Base-by-base conservation (phyloP, 2,888 invertebrate genomes). In the Lapara coniferarum region DNA sequence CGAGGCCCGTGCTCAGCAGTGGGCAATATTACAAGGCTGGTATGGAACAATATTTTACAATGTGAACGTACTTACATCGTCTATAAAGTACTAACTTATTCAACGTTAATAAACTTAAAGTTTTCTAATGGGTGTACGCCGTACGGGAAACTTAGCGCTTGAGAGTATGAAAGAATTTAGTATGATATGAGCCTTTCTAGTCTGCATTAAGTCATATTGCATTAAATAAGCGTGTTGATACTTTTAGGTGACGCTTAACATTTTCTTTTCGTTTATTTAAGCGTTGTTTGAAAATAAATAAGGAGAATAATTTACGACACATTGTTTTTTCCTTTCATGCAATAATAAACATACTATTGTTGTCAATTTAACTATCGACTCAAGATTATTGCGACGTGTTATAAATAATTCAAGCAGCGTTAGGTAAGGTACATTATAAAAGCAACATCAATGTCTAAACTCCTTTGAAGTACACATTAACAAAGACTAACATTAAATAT, bases 11-110 rank as follows among this genome's bases (percentile, higher is more conserved):
- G n/a, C n/a, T n/a, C n/a, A n/a, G n/a, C n/a, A n/a, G n/a, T n/a
- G n/a, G n/a, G n/a, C n/a, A n/a, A n/a, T n/a, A n/a, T n/a, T n/a
- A n/a, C n/a, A n/a, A n/a, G n/a, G n/a, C n/a, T n/a, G n/a, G n/a
- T n/a, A n/a, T n/a, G n/a, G 7, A 63, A 63, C 63, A 63, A 12
- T 46, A 63, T 63, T 63, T 59, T 49, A 19, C 19, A 19, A 12
- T 63, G 13, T 13, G 13, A 19, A n/a, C 53, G 14, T 7, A 53
- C 10, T 4, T 1, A 55, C 19, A 10, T 3, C 10, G 55, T 55
- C 55, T 55, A 55, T 55, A 55, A 55, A 3, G 13, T 51, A 55
- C 19, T 53, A 16, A 59, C 46, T 59, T 46, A 46, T 16, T 59
- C 16, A 16, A 59, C 10, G 3, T 46, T 46, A 59, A 12, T 59